A percentile compares a stretch with the other conserved stretches of the same genome.
Evolutionary conservation across 2,888 invertebrate genomes (phyloP).

Genomic region (Nymphalis urticae): DNA sequence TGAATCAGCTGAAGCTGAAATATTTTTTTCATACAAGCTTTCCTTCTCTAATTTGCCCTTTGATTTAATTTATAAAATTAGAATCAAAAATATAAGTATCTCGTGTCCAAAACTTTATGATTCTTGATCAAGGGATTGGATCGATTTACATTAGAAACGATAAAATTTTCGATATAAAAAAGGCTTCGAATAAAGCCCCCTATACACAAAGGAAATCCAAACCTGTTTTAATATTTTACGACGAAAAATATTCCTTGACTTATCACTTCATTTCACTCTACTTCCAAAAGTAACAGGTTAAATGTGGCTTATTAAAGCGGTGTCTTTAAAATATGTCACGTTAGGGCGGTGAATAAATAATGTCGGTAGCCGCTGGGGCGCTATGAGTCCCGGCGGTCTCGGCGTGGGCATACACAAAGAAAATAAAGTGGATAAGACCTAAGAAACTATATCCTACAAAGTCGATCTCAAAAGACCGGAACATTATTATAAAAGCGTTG

Average conservation of each 20-base stretch:
- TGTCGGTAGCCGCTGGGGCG: conserved; percentile 54
- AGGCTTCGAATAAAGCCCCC: no score
- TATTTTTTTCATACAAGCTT: no score
- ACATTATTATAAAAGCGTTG: not conserved
- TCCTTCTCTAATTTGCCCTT: no score
- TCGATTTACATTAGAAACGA: no score
- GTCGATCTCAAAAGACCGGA: conserved; percentile 3
- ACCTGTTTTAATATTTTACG: not conserved
- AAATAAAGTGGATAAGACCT: conserved; percentile 28
- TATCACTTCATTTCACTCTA: conserved; percentile 40
- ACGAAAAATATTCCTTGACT: not conserved
- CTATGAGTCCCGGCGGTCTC: conserved; percentile 29
- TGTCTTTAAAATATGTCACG: conserved; percentile 78
- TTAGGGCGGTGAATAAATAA: conserved; percentile 72
- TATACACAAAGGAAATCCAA: not conserved
- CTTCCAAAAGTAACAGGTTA: conserved; percentile 59
- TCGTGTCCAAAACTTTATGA: no score
- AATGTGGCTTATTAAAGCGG: conserved; percentile 77
- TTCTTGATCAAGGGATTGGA: no score
- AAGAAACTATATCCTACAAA: conserved; percentile 4
- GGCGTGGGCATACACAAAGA: conserved; percentile 44
- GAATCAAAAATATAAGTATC: no score
- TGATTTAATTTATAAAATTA: no score
- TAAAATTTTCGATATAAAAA: no score
- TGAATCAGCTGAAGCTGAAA: no score